A percentile compares a stretch with the other conserved stretches of the same genome.
Evolutionary conservation across 1,140 invertebrate genomes (phyloP).

Genomic region (Scaptodrosophila lebanonensis): DNA sequence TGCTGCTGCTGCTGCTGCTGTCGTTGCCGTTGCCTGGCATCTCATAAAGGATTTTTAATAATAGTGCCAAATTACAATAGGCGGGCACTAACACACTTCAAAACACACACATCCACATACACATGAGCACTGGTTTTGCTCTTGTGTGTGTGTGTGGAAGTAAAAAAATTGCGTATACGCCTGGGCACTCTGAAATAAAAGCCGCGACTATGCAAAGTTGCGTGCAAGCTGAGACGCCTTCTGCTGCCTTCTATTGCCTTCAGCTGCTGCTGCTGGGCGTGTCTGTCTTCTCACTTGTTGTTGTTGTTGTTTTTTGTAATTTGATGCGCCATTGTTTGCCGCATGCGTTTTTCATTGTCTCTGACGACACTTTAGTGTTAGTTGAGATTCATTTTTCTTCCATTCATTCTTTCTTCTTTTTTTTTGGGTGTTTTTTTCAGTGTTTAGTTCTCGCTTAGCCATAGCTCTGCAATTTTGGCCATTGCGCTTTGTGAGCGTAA

Average conservation of each 20-base stretch:
- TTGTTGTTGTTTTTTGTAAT: conserved; percentile 62
- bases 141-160: conserved; percentile 17
- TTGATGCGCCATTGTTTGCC: conserved; percentile 65
- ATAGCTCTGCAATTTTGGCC: conserved; percentile 60
- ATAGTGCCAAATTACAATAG: conserved; percentile 73
- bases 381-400: conserved; percentile 42
- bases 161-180: conserved; percentile 65
- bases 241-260: conserved; percentile 1
- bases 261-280: conserved; percentile 24
- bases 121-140: conserved; percentile 17
- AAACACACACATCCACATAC: conserved; percentile 9
- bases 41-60: conserved; percentile 75
- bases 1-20: conserved; percentile 42
- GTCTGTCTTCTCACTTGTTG: conserved; percentile 17
- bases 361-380: conserved; percentile 34
- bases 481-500: conserved; percentile 50
- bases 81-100: conserved; percentile 27
- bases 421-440: conserved; percentile 8
- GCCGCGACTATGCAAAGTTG: conserved; percentile 64
- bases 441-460: conserved; percentile 54
- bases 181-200: conserved; percentile 72
- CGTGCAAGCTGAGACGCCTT: conserved; percentile 13
- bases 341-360: conserved; percentile 57
- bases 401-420: not conserved
- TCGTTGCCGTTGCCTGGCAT: too few relatives aligned